Base-by-base conservation (phyloP, 1,140 invertebrate species). In the Zaprionus vittiger region DNA sequence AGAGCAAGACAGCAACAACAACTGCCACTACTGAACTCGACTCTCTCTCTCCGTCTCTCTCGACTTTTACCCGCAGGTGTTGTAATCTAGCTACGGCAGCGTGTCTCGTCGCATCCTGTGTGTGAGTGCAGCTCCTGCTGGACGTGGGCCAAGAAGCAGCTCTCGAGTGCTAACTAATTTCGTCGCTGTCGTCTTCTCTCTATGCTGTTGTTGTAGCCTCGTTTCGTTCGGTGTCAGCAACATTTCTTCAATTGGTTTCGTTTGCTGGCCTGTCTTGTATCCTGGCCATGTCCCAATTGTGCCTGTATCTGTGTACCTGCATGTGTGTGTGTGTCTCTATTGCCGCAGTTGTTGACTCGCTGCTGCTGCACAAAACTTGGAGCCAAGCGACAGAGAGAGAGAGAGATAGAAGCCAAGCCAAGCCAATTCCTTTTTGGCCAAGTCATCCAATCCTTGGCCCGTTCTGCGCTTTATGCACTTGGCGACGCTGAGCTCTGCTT, bases 111-210 rank as follows among this genome's bases (percentile, higher is more conserved):
- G 59, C 55, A 57, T 67, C 55, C 60, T 74, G 59, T 73, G n/a
- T 41, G 62, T 67, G n/a, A n/a, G 59, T 79, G n/a, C 1, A 17
- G 44, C 15, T n/a, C 2, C 47, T 65, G 56, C 83, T 89, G 85
- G 85, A 81, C 68, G 56, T 34, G 63, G 80, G 84, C 85, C 84
- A 89, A 90, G 41, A 63, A 68, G 70, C 71, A 77, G 81, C 85
- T 80, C 85, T 80, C 75, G 78, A 90, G 85, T 90, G 85, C 85
- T 91, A 90, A 90, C 85, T 90, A 90, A 90, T 90, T 90, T 90
- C 66, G 70, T 82, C 79, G 84, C 80, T 81, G 80, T 80, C 85
- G 68, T 76, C 81, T 73, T 67, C 74, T 71, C 41, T 54, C 34
- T 77, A 49, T 49, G 65, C 57, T 55, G 57, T 60, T 67, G 62